phyloP scores from a whole-genome alignment of 2,113 vertebrate genomes.

The Arenaria interpres region DNA sequence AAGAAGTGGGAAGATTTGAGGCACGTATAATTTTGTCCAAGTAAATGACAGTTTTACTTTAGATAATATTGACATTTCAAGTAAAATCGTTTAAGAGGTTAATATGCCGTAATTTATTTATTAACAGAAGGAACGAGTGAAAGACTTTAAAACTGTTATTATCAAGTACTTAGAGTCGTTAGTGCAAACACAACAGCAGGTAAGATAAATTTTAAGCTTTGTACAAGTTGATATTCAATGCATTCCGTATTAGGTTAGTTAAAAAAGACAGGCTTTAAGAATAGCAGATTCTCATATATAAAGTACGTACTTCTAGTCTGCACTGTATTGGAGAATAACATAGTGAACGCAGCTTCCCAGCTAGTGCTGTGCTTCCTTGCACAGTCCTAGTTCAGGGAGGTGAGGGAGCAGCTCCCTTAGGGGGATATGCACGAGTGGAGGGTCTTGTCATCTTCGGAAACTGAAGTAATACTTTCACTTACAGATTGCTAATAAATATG shows the following conservation, averaged over 20 bases:
- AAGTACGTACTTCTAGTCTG: background rate
- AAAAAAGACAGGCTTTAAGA: background rate
- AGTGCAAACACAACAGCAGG: slow-evolving; percentile 95
- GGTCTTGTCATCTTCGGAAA: background rate
- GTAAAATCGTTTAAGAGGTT: background rate
- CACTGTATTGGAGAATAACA: background rate
- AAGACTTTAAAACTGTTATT: slow-evolving; percentile 91
- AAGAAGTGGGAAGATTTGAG: slow-evolving; percentile 97
- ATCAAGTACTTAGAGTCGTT: slow-evolving; percentile 93
- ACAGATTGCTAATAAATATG: background rate
- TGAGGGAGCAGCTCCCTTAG: background rate
- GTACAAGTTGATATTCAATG: background rate
- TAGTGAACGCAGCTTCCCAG: background rate
- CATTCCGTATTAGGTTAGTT: background rate
- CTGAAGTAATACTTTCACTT: background rate
- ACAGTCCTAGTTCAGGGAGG: background rate
- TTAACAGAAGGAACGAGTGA: slow-evolving; percentile 88
- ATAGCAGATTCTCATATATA: background rate
- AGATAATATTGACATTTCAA: background rate
- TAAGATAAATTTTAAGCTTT: slow-evolving; percentile 66
- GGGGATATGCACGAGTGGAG: background rate
- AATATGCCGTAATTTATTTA: background rate
- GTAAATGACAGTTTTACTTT: background rate
- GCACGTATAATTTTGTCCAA: slow-evolving; percentile 73
- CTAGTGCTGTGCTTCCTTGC: background rate